phyloP scores from a whole-genome alignment of 2,113 vertebrate species.

The Motacilla tschutschensis region DNA sequence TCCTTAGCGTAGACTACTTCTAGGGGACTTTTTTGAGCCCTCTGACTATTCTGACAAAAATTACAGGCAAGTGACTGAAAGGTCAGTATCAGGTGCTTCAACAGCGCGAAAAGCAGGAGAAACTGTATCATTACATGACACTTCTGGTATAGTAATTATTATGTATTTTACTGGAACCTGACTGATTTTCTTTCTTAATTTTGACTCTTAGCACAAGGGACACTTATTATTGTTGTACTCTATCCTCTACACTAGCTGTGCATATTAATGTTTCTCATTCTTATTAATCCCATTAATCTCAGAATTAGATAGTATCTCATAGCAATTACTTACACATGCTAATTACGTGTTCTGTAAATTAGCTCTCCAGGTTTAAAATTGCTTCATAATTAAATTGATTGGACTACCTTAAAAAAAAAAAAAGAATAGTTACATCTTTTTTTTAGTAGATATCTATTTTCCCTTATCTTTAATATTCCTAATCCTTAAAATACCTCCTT shows the following conservation, averaged over 20 bases:
- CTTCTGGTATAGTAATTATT: not conserved
- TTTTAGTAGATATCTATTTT: not conserved
- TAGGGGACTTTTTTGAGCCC: not conserved
- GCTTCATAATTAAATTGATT: not conserved
- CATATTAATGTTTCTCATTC: not conserved
- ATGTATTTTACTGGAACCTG: not conserved
- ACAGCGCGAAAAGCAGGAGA: not conserved
- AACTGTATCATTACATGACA: not conserved
- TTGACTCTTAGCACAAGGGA: not conserved
- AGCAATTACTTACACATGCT: not conserved
- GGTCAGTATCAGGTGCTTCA: not conserved
- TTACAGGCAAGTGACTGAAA: not conserved
- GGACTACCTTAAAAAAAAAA: not conserved
- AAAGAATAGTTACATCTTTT: not conserved
- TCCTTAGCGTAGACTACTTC: not conserved
- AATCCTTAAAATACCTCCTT: not conserved
- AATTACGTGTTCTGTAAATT: conserved; percentile 12
- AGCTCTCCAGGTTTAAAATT: not conserved
- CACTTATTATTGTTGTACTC: not conserved
- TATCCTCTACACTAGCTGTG: not conserved
- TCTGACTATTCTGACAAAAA: not conserved
- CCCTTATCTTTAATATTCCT: not conserved
- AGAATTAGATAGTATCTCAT: conserved; percentile 5
- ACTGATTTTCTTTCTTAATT: not conserved
- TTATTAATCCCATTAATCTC: conserved; percentile 22